These are phyloP conservation scores for Drosophila aff. DNA, from an alignment of 1,140 invertebrate species.

Conservation along the genomic window DNA sequence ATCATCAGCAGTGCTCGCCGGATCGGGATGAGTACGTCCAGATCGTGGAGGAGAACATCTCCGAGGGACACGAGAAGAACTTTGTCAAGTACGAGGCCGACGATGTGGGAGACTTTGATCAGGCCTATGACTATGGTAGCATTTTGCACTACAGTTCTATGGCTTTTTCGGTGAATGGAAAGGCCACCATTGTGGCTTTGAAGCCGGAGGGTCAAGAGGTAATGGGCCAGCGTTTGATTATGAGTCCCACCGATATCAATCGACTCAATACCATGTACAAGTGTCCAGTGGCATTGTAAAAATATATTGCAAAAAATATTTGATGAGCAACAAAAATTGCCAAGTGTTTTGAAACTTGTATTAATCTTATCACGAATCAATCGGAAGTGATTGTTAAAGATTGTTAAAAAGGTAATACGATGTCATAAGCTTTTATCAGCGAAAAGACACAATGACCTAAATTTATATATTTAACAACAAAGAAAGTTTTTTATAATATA, in stretches of 20 bases:
- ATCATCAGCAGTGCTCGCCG: slow-evolving; percentile 90
- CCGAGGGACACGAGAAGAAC: slow-evolving; percentile 86
- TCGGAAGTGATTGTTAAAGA: not conserved
- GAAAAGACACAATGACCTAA: too few relatives aligned
- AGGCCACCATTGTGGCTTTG: slow-evolving; percentile 88
- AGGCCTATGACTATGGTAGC: slow-evolving; percentile 88
- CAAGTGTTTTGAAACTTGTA: not conserved
- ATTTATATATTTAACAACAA: too few relatives aligned
- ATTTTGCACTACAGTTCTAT: slow-evolving; percentile 89
- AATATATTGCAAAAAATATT: slow-evolving; percentile 4
- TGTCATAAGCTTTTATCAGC: not conserved
- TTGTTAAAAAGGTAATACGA: not conserved
- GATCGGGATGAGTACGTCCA: slow-evolving; percentile 91
- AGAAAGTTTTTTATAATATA: too few relatives aligned
- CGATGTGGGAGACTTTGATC: slow-evolving; percentile 84
- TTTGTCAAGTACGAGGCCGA: slow-evolving; percentile 86
- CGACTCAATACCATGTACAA: slow-evolving; percentile 87
- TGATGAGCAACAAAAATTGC: not conserved
- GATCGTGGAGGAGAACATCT: slow-evolving; percentile 90
- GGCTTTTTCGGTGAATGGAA: slow-evolving; percentile 90
- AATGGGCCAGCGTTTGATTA: slow-evolving; percentile 86
- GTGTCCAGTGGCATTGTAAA: slow-evolving; percentile 58
- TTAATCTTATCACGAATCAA: slow-evolving; percentile 1
- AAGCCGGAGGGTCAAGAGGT: slow-evolving; percentile 28
- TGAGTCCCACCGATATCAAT: slow-evolving; percentile 86